These are phyloP conservation scores for Calliphora vomitoria DNA, from an alignment of 2,888 invertebrate genomes.

Conservation along the genomic window DNA sequence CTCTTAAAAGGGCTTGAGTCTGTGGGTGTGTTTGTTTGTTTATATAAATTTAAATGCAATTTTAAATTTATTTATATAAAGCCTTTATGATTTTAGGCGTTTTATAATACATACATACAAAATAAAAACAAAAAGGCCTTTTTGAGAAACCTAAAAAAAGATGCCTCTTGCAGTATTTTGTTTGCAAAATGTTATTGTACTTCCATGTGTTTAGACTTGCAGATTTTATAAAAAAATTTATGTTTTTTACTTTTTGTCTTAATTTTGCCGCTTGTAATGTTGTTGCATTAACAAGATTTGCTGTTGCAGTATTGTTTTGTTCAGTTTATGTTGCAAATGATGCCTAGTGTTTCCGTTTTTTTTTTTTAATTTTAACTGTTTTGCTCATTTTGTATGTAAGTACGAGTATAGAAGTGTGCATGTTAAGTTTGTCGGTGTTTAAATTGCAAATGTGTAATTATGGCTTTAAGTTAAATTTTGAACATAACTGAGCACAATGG, in stretches of 20 bases:
- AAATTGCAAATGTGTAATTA: conserved; percentile 65
- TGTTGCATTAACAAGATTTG: conserved; percentile 16
- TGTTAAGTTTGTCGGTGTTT: conserved; percentile 52
- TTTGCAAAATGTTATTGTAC: conserved; percentile 11
- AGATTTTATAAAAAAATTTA: conserved; percentile 35
- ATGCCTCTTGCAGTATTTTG: not conserved
- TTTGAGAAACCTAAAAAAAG: not conserved
- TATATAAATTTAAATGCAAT: conserved; percentile 26
- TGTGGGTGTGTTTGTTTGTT: conserved; percentile 25
- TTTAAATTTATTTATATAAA: conserved; percentile 36
- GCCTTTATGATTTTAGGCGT: conserved; percentile 36
- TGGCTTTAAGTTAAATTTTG: conserved; percentile 47
- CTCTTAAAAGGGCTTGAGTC: too few species aligned
- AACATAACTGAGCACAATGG: conserved; percentile 9
- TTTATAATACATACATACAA: conserved; percentile 9
- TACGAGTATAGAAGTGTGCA: conserved; percentile 12
- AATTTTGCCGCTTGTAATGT: conserved; percentile 36
- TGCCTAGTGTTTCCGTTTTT: conserved; percentile 57
- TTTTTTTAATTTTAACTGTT: conserved; percentile 30
- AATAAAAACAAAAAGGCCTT: conserved; percentile 17
- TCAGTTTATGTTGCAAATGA: conserved; percentile 38
- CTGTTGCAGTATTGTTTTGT: conserved; percentile 10
- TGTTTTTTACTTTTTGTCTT: not conserved
- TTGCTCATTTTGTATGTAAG: conserved; percentile 21
- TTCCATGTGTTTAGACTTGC: conserved; percentile 55